phyloP scores from a whole-genome alignment of 2,797 vertebrate genomes.

The Taenioides sp. region DNA sequence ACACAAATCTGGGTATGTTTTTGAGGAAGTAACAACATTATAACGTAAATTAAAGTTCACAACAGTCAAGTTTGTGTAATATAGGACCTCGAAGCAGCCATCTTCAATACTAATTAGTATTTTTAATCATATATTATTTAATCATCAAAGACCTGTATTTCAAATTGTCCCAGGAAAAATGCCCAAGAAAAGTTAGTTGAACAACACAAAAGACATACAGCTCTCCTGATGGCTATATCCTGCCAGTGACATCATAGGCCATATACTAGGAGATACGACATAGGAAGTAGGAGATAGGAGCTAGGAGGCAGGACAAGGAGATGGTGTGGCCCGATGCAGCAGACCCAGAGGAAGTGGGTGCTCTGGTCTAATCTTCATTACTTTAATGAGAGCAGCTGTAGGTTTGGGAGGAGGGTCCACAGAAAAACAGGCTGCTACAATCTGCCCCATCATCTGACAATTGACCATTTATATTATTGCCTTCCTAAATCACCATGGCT shows the following conservation, averaged over 20 bases:
- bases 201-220: neutral
- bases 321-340: slow-evolving; percentile 1
- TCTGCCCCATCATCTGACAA: slow-evolving; percentile 9
- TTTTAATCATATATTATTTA: neutral
- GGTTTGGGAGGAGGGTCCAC: slow-evolving; percentile 4
- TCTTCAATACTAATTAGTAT: neutral
- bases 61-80: too few relatives aligned
- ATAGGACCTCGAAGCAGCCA: neutral
- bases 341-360: slow-evolving; percentile 13
- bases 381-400: slow-evolving; percentile 38
- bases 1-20: too few relatives aligned
- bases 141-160: neutral
- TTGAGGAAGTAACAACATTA: too few relatives aligned
- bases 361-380: slow-evolving; percentile 33
- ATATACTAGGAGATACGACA: neutral
- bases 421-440: slow-evolving; percentile 5
- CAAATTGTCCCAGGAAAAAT: neutral
- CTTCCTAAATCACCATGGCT: neutral
- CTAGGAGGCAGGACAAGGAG: neutral
- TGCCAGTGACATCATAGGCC: neutral
- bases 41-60: too few relatives aligned
- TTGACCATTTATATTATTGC: slow-evolving; percentile 3
- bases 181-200: neutral
- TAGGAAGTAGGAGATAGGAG: neutral
- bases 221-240: neutral